A percentile compares a stretch with the other conserved stretches of the same genome.
Evolutionary conservation across 2,113 vertebrate species (phyloP).

Genomic region (Martes martes): DNA sequence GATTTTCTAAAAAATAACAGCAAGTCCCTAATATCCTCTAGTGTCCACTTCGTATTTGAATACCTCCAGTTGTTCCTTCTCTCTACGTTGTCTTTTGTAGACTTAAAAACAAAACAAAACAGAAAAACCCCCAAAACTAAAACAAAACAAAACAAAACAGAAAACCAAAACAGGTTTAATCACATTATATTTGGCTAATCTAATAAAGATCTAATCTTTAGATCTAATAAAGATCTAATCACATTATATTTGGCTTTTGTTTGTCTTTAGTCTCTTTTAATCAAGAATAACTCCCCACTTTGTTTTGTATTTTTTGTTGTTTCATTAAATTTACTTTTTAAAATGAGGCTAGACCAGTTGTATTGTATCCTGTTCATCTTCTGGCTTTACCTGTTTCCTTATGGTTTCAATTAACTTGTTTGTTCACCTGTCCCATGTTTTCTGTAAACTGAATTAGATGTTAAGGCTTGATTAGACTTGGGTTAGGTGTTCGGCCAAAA

Average conservation of each 20-base stretch:
- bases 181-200: too few species aligned
- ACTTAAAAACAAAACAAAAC: not conserved
- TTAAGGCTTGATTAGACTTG: not conserved
- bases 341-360: not conserved
- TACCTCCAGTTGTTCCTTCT: not conserved
- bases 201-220: too few species aligned
- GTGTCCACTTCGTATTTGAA: not conserved
- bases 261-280: not conserved
- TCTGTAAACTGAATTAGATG: not conserved
- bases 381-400: not conserved
- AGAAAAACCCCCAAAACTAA: not conserved
- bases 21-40: not conserved
- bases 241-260: not conserved
- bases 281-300: not conserved
- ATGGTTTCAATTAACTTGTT: not conserved
- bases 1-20: not conserved
- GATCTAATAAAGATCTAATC: not conserved
- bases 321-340: not conserved
- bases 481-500: not conserved
- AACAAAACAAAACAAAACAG: not conserved
- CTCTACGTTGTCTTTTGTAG: not conserved
- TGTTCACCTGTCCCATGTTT: not conserved
- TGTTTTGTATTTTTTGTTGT: not conserved
- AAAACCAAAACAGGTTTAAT: not conserved
- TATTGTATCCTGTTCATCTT: not conserved